These are phyloP conservation scores for Hyles vespertilio DNA, from an alignment of 1,140 invertebrate species.

Conservation along the genomic window DNA sequence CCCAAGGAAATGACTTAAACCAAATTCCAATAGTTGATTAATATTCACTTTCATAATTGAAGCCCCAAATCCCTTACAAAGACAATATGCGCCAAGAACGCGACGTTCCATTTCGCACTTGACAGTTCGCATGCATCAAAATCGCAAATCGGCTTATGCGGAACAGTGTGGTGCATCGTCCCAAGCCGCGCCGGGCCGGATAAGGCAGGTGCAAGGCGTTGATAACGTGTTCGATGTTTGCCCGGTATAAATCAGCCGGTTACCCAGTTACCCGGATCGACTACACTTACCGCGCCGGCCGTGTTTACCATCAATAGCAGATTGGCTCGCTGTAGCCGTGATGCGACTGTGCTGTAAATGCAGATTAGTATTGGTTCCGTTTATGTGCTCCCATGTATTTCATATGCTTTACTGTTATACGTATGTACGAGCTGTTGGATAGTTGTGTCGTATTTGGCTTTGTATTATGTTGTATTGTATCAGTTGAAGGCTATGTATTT, in stretches of 20 bases:
- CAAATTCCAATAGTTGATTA: no score
- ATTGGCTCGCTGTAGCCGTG: constrained; percentile 7
- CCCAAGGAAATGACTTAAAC: no score
- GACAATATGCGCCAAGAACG: constrained; percentile 5
- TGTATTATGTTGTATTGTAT: no score
- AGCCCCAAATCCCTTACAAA: background rate
- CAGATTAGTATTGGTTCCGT: constrained; percentile 13
- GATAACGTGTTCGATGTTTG: constrained; percentile 45
- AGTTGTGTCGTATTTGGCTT: background rate
- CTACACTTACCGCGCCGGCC: constrained; percentile 18
- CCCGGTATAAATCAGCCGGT: constrained; percentile 32
- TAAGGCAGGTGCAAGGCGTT: constrained; percentile 48
- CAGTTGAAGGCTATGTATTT: no score
- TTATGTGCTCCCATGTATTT: constrained; percentile 1
- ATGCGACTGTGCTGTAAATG: constrained; percentile 18
- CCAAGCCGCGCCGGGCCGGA: constrained; percentile 20
- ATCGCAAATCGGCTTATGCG: constrained; percentile 43
- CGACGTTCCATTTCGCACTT: constrained; percentile 11
- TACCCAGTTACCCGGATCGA: constrained; percentile 18
- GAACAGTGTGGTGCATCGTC: constrained; percentile 21
- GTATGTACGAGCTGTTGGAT: background rate
- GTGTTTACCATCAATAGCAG: constrained; percentile 28
- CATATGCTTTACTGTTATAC: background rate
- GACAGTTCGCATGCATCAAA: constrained; percentile 33
- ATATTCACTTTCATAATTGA: background rate